Evolutionary conservation across 2,113 vertebrate species (phyloP), one percentile per base, ranked within the genome.

Genomic region (Agelaius phoeniceus): DNA sequence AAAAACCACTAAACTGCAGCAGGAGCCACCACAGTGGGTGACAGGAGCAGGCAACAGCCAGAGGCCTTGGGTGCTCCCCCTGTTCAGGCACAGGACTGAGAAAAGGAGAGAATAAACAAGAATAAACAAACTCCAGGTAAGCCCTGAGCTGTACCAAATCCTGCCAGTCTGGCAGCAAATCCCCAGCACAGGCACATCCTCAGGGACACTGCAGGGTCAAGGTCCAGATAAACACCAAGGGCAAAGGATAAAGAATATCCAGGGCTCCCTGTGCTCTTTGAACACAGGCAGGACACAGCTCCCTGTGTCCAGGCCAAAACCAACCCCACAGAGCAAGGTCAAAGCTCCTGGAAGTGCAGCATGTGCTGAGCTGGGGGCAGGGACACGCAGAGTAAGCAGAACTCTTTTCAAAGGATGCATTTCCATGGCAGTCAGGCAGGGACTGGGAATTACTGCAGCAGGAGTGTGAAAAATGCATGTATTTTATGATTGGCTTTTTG

Each of bases 311-410:
- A 1, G 30, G 75, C 66, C 49, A 43, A 39, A 75, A 63, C 10
- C 52, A 63, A 35, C 43, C 35, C 8, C 16, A 41, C 12, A 24
- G 15, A 9, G 17, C 27, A 33, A 74, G 52, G 37, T 26, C 12
- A 27, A 30, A 71, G 1, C 39, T 24, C 33, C 61, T 10, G 24
- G 28, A 7, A 33, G 4, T 0, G 16, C 3, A 7, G 44, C 5
- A 15, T 7, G 54, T 23, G 11, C 20, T 0, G 0, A 8, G 13
- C 55, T 3, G 73, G 4, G 8, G 4, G 10, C 58, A 11, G 33
- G 15, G 72, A 52, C 83, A 7, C 4, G 7, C 66, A 23, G 30
- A 18, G 21, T 24, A 43, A 91, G 90, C 78, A 46, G 24, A 61
- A 62, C 31, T 9, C 10, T 3, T 68, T 49, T 5, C 82, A 31